phyloP scores from a whole-genome alignment of 2,113 vertebrate genomes.

The Stercorarius parasiticus region DNA sequence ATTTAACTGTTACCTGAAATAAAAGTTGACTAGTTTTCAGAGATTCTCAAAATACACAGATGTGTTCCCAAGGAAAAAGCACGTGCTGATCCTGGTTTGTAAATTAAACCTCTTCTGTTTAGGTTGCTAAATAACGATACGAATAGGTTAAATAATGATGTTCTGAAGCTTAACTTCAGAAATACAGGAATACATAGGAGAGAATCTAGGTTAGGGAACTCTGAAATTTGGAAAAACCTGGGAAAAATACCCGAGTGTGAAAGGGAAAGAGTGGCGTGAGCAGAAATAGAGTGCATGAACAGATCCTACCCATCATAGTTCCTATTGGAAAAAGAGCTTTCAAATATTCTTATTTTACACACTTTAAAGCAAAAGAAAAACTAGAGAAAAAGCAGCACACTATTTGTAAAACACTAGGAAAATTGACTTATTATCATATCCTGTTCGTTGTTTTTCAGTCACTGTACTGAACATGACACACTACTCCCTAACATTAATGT shows the following conservation, averaged over 20 bases:
- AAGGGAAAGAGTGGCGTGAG: neutral
- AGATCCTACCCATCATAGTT: neutral
- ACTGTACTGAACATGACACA: neutral
- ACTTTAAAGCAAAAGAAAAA: neutral
- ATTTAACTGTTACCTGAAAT: neutral
- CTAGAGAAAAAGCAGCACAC: rapidly evolving
- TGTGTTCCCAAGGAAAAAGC: neutral
- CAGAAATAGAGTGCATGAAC: neutral
- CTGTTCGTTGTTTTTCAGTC: neutral
- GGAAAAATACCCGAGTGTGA: neutral
- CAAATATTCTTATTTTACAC: neutral
- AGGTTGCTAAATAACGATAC: neutral
- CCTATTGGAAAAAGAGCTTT: neutral
- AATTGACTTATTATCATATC: neutral
- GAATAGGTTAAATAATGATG: neutral
- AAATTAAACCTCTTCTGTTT: neutral
- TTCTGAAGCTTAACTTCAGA: neutral
- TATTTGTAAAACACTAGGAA: neutral
- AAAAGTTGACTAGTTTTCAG: neutral
- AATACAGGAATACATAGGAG: neutral
- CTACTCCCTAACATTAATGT: neutral
- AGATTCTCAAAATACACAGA: neutral
- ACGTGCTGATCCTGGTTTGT: neutral
- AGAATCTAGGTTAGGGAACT: neutral
- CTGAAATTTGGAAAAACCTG: neutral